Percentiles rank a stretch among this genome's conserved stretches.
These are phyloP conservation scores for Atlantisia rogersi DNA, from an alignment of 2,113 vertebrate species.

Conservation along the genomic window DNA sequence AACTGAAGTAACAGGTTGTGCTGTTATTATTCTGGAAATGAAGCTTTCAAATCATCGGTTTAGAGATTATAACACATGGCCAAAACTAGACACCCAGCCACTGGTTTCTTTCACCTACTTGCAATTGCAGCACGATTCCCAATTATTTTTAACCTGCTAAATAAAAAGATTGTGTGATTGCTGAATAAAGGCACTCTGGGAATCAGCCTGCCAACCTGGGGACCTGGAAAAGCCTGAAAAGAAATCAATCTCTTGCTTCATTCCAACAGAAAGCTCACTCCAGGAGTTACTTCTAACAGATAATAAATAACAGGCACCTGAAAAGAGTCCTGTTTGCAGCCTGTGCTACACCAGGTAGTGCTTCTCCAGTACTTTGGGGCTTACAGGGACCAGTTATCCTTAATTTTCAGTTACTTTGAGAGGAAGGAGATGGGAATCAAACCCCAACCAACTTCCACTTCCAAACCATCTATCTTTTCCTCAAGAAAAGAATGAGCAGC, in stretches of 20 bases:
- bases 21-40: neutral
- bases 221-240: neutral
- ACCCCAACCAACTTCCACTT: neutral
- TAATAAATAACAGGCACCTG: neutral
- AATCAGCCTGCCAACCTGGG: neutral
- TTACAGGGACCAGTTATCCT: neutral
- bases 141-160: neutral
- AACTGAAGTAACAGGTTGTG: neutral
- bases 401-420: neutral
- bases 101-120: neutral
- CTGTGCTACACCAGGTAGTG: neutral
- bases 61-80: accelerated
- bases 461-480: neutral
- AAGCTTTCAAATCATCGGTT: neutral
- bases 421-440: neutral
- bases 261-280: neutral
- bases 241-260: neutral
- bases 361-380: neutral
- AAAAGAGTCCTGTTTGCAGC: neutral
- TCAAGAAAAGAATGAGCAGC: neutral
- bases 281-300: neutral
- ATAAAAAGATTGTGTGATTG: neutral
- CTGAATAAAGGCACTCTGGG: neutral
- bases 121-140: neutral
- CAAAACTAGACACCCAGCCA: neutral